Conservation (phyloP, 2,113 vertebrate genomes). For the Micromys minutus region DNA sequence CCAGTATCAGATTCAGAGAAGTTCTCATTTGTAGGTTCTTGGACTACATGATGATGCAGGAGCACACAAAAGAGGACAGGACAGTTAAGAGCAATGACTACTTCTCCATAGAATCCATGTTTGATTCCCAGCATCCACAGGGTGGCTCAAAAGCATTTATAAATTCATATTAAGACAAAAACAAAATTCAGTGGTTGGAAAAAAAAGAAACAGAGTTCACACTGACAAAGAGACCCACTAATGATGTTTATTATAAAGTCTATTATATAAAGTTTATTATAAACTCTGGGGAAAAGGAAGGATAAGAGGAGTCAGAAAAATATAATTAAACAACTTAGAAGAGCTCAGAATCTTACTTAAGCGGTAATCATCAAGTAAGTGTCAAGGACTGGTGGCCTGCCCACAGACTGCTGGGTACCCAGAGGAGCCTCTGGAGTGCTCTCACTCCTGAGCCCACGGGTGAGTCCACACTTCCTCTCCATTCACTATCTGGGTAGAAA, state of each 20-base stretch:
- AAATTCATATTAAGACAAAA: not conserved
- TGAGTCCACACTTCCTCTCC: too few species aligned
- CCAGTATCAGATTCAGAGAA: not conserved
- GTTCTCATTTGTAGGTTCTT: not conserved
- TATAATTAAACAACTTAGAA: not conserved
- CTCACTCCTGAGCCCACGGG: too few species aligned
- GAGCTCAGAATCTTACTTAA: not conserved
- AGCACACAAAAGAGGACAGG: too few species aligned
- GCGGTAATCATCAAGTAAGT: too few species aligned
- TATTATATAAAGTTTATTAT: too few species aligned
- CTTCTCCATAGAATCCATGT: not conserved
- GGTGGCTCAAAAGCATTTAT: not conserved
- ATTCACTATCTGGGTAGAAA: too few species aligned
- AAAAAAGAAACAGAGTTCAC: not conserved
- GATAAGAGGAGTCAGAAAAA: too few species aligned
- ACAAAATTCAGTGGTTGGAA: not conserved
- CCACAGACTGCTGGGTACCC: too few species aligned
- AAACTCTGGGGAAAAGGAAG: not conserved
- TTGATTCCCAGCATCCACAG: not conserved
- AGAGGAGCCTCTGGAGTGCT: too few species aligned
- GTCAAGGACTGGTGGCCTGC: too few species aligned
- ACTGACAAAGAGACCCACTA: not conserved
- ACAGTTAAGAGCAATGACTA: not conserved
- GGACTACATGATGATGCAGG: not conserved
- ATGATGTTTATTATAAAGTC: not conserved